A percentile compares a stretch with the other conserved stretches of the same genome.
phyloP scores from a whole-genome alignment of 2,888 invertebrate genomes.

The Dioctria rufipes region DNA sequence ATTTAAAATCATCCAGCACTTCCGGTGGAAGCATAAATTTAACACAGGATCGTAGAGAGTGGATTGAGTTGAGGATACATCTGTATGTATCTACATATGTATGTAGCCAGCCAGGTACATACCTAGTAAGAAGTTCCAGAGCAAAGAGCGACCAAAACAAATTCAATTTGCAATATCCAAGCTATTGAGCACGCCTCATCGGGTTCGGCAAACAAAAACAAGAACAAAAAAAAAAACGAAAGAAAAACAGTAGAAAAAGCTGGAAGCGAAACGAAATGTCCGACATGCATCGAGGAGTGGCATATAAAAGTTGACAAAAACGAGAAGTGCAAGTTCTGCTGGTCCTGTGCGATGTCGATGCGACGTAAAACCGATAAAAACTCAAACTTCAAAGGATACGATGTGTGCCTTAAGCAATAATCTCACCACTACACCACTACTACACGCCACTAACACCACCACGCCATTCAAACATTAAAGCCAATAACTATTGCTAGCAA shows the following conservation, averaged over 20 bases:
- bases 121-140: neutral
- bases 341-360: no score
- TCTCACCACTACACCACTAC: slow-evolving; percentile 8
- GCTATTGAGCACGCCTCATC: slow-evolving; percentile 17
- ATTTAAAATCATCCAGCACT: no score
- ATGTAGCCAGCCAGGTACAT: neutral
- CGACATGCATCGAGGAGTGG: slow-evolving; percentile 40
- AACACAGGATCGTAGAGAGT: no score
- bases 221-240: neutral
- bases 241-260: neutral
- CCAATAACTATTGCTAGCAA: slow-evolving; percentile 7
- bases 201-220: slow-evolving; percentile 5
- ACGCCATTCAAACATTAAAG: neutral
- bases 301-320: slow-evolving; percentile 41
- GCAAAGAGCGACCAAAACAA: slow-evolving; percentile 7
- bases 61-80: no score
- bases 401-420: slow-evolving; percentile 15
- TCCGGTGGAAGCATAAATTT: no score
- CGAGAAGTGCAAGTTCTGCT: neutral
- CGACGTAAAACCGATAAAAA: slow-evolving; percentile 30
- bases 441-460: neutral
- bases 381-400: slow-evolving; percentile 31
- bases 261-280: slow-evolving; percentile 18
- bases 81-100: no score
- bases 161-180: slow-evolving; percentile 27